Percentiles rank a stretch among this genome's conserved stretches.
These are phyloP conservation scores for Eulacestoma nigropectus DNA, from an alignment of 2,113 vertebrate species.

Conservation along the genomic window DNA sequence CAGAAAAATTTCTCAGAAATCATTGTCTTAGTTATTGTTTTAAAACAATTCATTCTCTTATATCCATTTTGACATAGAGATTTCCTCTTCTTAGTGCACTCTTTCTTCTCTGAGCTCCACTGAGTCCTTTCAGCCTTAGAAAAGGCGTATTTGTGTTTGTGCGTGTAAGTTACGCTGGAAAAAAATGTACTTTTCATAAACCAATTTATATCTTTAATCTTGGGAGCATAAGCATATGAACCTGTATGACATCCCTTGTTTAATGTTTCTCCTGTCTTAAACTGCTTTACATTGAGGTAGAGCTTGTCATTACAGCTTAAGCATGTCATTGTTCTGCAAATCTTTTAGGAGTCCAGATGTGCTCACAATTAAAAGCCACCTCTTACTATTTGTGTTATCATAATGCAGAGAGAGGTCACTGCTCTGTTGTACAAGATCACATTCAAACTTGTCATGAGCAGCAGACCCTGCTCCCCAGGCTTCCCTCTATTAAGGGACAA, in stretches of 20 bases:
- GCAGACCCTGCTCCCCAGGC: neutral
- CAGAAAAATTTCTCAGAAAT: neutral
- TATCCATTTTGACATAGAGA: neutral
- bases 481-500: neutral
- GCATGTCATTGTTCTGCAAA: neutral
- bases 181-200: neutral
- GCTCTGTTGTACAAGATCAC: neutral
- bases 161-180: neutral
- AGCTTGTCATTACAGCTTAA: neutral
- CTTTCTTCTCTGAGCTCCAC: neutral
- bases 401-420: neutral
- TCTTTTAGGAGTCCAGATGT: conserved; percentile 33
- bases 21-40: neutral
- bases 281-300: neutral
- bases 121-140: neutral
- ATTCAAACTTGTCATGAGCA: neutral
- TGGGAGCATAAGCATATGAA: neutral
- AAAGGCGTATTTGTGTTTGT: neutral
- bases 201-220: neutral
- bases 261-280: neutral
- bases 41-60: neutral
- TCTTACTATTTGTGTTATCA: neutral
- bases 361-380: neutral
- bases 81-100: neutral
- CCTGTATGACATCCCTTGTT: neutral